Base-by-base conservation (phyloP, 2,797 vertebrate genomes). In the Sebastes melanostomus region DNA sequence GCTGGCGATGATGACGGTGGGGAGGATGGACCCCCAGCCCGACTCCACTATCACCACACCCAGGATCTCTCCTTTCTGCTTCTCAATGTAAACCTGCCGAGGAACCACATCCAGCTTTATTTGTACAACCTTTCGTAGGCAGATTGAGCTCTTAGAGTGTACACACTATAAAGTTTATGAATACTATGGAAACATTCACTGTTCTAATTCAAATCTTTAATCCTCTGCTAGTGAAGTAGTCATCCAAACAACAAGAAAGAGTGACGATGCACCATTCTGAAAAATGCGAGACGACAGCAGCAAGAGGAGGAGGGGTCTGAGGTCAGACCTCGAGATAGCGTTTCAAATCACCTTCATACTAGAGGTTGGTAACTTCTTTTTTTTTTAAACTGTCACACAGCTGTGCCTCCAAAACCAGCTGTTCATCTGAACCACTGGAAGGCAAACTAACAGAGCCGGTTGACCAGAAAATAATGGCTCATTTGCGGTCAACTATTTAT, bases 21-120 rank as follows among this genome's bases (percentile, higher is more conserved):
- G 98, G 38, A 99, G 93, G 94, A 99, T 99, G 86, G 98, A 99
- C 2, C 98, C 98, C 98, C 98, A 99, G 77, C 98, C 98, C 0
- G 98, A 99, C 89, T 99, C 98, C 82, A 99, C 98, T 3, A 99
- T 98, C 63, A 99, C 98, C 71, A 99, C 96, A 0, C 98, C 98
- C 3, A 99, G 94, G 38, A 99, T 98, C 94, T 99, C 98, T 12
- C 98, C 98, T 63, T 99, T 99, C 89, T 98, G 98, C 88, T 99
- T 99, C 94, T 99, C 98, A 62, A 99, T 98, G 92, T 97, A 98
- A 93, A 98, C 97, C 98, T 99, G 88, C 38, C 38, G 4, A 27
- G 7, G 13, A 52, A 38, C 22, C 29, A 13, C 29, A 3, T 8
- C 1, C 2, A 1, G 16, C 10, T 52, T 67, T 32, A 4, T 24